Evolutionary conservation across 2,888 invertebrate genomes (phyloP).

Genomic region (Meandrusa payeni): DNA sequence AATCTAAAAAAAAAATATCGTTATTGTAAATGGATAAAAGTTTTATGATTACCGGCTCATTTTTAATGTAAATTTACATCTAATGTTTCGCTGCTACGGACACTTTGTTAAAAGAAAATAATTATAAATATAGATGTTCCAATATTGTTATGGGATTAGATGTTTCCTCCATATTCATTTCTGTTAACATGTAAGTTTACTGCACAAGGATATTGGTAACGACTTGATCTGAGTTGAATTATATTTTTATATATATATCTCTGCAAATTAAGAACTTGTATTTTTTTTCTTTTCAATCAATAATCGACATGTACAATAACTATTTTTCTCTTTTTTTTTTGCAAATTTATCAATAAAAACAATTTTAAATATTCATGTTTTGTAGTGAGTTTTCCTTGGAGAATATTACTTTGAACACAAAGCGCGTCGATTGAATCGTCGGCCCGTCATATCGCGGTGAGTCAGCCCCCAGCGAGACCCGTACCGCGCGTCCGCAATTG

Average conservation of each 20-base stretch:
- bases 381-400: constrained; percentile 30
- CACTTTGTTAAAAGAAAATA: constrained; percentile 71
- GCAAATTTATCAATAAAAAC: constrained; percentile 79
- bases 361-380: constrained; percentile 68
- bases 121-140: constrained; percentile 77
- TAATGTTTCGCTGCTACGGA: constrained; percentile 69
- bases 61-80: constrained; percentile 66
- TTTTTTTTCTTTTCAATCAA: constrained; percentile 78
- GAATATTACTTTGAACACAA: constrained; percentile 2
- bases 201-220: constrained; percentile 81
- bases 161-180: constrained; percentile 71
- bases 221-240: constrained; percentile 78
- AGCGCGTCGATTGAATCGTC: constrained; percentile 31
- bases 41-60: constrained; percentile 75
- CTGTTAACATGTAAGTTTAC: constrained; percentile 70
- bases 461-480: constrained; percentile 43
- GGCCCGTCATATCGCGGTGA: constrained; percentile 38
- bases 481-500: constrained; percentile 60
- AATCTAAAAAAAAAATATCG: constrained; percentile 63
- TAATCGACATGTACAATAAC: constrained; percentile 79
- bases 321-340: constrained; percentile 70
- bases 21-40: constrained; percentile 76
- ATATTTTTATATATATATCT: constrained; percentile 78
- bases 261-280: constrained; percentile 76
- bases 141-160: constrained; percentile 78